Evolutionary conservation across 2,888 invertebrate species (phyloP).

Genomic region (Acleris emargana): DNA sequence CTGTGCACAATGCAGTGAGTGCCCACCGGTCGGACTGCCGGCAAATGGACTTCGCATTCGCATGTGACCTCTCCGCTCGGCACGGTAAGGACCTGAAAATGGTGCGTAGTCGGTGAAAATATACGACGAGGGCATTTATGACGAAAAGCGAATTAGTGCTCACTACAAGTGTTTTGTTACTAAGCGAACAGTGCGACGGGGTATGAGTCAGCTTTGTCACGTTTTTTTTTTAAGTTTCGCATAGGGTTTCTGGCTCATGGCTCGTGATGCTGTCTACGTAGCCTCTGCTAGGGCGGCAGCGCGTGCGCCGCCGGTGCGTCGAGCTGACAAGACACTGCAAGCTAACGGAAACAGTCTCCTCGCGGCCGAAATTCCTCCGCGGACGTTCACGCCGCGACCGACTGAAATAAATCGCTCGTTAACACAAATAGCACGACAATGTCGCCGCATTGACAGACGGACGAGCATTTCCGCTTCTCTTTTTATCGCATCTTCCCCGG

Average conservation of each 20-base stretch:
- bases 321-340: conserved; percentile 44
- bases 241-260: conserved; percentile 55
- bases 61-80: conserved; percentile 54
- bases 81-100: conserved; percentile 62
- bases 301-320: conserved; percentile 46
- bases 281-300: conserved; percentile 39
- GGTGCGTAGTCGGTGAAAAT: conserved; percentile 50
- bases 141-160: conserved; percentile 46
- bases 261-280: conserved; percentile 41
- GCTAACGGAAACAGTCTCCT: conserved; percentile 79
- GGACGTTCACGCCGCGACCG: conserved; percentile 80
- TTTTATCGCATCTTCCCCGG: conserved; percentile 56
- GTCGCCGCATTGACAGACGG: conserved; percentile 78
- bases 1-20: conserved; percentile 74
- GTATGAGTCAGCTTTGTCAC: conserved; percentile 77
- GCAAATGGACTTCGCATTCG: conserved; percentile 50
- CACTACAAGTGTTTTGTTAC: conserved; percentile 49
- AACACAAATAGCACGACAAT: conserved; percentile 81
- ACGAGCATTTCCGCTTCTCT: conserved; percentile 78
- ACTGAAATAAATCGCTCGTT: conserved; percentile 82
- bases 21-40: conserved; percentile 57
- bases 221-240: conserved; percentile 72
- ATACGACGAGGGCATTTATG: conserved; percentile 40
- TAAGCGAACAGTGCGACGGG: conserved; percentile 45
- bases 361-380: conserved; percentile 79